These are phyloP conservation scores for Notospermus geniculatus DNA, from an alignment of 1,140 invertebrate species.

Conservation along the genomic window DNA sequence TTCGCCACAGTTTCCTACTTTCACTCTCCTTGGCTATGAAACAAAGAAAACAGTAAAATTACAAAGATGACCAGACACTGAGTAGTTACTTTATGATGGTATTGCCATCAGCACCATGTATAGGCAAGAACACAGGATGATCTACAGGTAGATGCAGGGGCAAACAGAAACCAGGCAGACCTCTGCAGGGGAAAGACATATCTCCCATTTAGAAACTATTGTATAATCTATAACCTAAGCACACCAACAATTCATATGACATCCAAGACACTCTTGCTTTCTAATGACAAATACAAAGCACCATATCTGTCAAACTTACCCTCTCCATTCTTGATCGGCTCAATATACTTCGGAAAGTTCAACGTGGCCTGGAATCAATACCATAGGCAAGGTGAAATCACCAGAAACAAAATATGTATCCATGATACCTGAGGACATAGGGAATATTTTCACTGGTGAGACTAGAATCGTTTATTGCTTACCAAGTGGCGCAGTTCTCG, in stretches of 20 bases:
- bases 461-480: conserved; percentile 55
- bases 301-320: conserved; percentile 39
- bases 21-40: conserved; percentile 61
- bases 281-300: too few species aligned
- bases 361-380: conserved; percentile 38
- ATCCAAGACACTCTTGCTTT: too few species aligned
- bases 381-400: conserved; percentile 12
- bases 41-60: neutral
- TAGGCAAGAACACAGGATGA: too few species aligned
- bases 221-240: too few species aligned
- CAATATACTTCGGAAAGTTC: conserved; percentile 69
- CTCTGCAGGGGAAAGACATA: too few species aligned
- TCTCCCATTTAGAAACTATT: neutral
- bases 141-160: too few species aligned
- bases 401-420: neutral
- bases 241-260: too few species aligned
- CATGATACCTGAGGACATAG: too few species aligned
- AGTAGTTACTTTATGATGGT: too few species aligned
- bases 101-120: too few species aligned
- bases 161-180: too few species aligned
- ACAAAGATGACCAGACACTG: too few species aligned
- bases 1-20: conserved; percentile 70
- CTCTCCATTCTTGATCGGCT: conserved; percentile 67
- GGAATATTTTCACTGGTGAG: neutral
- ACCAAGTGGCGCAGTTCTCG: conserved; percentile 68